These are phyloP conservation scores for Mechanitis messenoides DNA, from an alignment of 2,888 invertebrate species.

Conservation along the genomic window DNA sequence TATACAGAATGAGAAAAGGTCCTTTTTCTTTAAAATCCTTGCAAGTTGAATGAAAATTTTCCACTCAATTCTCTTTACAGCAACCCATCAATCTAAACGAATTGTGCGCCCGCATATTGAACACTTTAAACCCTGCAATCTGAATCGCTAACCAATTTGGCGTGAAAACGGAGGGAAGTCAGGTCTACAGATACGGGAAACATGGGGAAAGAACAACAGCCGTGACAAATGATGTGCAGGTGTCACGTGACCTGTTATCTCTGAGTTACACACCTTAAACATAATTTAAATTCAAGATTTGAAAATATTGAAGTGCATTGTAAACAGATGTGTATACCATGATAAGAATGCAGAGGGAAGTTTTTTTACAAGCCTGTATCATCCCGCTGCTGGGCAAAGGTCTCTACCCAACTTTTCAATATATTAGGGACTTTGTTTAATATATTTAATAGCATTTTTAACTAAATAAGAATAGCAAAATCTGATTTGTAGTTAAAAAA, in stretches of 20 bases:
- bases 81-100: conserved; percentile 37
- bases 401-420: no score
- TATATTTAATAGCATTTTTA: no score
- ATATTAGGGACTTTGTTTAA: no score
- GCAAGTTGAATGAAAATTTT: conserved; percentile 24
- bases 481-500: no score
- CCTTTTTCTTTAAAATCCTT: conserved; percentile 15
- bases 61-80: conserved; percentile 25
- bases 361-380: no score
- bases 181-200: conserved; percentile 44
- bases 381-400: no score
- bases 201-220: conserved; percentile 44
- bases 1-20: conserved; percentile 12
- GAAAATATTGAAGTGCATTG: background rate
- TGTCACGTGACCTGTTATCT: conserved; percentile 50
- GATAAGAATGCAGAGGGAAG: background rate
- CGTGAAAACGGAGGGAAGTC: conserved; percentile 47
- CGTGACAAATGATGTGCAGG: conserved; percentile 72
- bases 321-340: background rate
- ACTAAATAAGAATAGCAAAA: no score
- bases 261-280: conserved; percentile 18
- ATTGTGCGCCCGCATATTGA: conserved; percentile 32
- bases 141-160: conserved; percentile 50
- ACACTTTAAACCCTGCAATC: conserved; percentile 33
- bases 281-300: background rate